These are phyloP conservation scores for Toxotes chatareus DNA, from an alignment of 2,113 vertebrate genomes.

Conservation along the genomic window DNA sequence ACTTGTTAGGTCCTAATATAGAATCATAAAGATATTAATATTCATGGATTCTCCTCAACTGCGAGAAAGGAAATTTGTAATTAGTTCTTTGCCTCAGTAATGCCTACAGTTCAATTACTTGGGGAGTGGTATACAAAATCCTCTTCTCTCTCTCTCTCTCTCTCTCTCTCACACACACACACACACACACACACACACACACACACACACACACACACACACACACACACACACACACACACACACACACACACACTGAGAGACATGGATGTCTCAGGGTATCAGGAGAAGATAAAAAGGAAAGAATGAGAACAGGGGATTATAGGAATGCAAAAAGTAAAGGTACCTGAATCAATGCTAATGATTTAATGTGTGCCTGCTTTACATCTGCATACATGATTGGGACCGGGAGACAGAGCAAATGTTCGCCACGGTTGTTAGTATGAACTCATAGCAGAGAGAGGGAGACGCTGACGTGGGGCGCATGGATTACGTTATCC, in stretches of 20 bases:
- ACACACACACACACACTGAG: slow-evolving; percentile 11
- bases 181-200: slow-evolving; percentile 27
- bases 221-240: slow-evolving; percentile 21
- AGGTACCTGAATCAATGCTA: slow-evolving; percentile 34
- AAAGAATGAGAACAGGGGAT: slow-evolving; percentile 8
- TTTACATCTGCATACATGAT: slow-evolving; percentile 42
- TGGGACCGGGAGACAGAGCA: slow-evolving; percentile 16
- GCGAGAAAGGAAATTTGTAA: slow-evolving; percentile 42
- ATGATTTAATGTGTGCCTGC: slow-evolving; percentile 56
- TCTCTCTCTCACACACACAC: not conserved
- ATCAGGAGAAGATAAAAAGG: not conserved
- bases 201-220: slow-evolving; percentile 20
- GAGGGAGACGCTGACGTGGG: slow-evolving; percentile 1
- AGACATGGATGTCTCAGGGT: not conserved
- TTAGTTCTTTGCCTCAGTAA: slow-evolving; percentile 41
- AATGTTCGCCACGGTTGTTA: slow-evolving; percentile 43
- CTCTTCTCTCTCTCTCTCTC: not conserved
- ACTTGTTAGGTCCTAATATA: slow-evolving; percentile 53
- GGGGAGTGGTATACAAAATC: slow-evolving; percentile 24
- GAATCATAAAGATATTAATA: slow-evolving; percentile 59
- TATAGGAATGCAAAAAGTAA: slow-evolving; percentile 9
- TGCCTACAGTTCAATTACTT: slow-evolving; percentile 40
- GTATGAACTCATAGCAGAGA: slow-evolving; percentile 28
- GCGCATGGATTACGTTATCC: slow-evolving; percentile 59
- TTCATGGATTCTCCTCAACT: slow-evolving; percentile 47